Evolutionary conservation across 2,113 vertebrate genomes (phyloP).

Genomic region (Oryctolagus cuniculus): DNA sequence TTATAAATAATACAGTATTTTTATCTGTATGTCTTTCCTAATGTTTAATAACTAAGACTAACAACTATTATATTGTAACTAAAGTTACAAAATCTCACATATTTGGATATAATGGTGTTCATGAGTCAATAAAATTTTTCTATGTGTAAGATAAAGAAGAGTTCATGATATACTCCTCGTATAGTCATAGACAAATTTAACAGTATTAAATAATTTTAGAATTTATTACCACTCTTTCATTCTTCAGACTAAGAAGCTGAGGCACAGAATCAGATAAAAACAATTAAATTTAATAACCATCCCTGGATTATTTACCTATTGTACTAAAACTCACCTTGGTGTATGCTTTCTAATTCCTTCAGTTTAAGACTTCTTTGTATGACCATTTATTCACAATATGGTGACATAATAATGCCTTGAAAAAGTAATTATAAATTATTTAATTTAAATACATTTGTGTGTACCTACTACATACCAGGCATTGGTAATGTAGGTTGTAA

Average conservation of each 20-base stretch:
- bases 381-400: neutral
- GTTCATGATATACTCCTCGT: neutral
- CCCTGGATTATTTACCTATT: neutral
- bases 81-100: neutral
- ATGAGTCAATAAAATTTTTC: neutral
- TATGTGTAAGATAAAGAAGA: neutral
- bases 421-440: neutral
- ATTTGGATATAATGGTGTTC: neutral
- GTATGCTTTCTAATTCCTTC: neutral
- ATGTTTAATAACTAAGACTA: slow-evolving; percentile 5
- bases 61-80: neutral
- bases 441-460: slow-evolving; percentile 17
- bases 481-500: neutral
- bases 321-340: neutral
- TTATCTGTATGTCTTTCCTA: neutral
- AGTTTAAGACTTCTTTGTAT: neutral
- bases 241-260: neutral
- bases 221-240: neutral
- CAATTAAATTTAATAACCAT: neutral
- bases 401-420: neutral
- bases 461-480: neutral
- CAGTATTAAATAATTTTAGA: neutral
- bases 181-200: neutral
- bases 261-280: neutral
- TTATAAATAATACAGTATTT: neutral